These are phyloP conservation scores for Eupelmus urozonus DNA, from an alignment of 2,888 invertebrate species.

Conservation along the genomic window DNA sequence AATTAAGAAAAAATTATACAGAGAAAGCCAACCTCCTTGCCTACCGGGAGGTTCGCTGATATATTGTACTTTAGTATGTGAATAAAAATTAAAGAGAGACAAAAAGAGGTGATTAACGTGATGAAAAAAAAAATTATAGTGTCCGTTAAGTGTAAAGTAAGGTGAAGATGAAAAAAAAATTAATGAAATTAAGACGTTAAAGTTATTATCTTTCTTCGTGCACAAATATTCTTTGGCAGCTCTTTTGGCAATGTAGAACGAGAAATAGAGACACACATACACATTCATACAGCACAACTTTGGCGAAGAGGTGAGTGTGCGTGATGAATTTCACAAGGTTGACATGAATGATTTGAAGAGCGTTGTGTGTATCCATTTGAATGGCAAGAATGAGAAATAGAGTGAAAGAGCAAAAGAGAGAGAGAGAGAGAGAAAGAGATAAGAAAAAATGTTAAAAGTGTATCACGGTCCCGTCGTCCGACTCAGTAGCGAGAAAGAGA, in stretches of 20 bases:
- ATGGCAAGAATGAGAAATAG: too few species aligned
- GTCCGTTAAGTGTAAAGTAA: constrained; percentile 68
- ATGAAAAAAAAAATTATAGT: constrained; percentile 72
- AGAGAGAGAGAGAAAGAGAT: constrained; percentile 59
- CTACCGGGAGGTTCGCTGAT: constrained; percentile 77
- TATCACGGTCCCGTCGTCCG: constrained; percentile 74
- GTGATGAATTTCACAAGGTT: constrained; percentile 37
- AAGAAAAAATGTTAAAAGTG: constrained; percentile 60
- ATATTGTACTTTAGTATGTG: constrained; percentile 76
- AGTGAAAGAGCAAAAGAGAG: constrained; percentile 45
- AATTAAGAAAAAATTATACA: constrained; percentile 75
- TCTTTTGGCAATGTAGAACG: constrained; percentile 65
- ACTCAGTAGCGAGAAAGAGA: constrained; percentile 71
- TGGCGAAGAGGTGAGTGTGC: constrained; percentile 57
- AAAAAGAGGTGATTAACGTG: constrained; percentile 66
- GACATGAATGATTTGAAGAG: constrained; percentile 42
- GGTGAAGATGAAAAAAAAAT: constrained; percentile 63
- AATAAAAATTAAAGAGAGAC: constrained; percentile 71
- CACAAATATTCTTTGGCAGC: constrained; percentile 68
- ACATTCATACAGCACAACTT: constrained; percentile 61
- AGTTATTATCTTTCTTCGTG: constrained; percentile 65
- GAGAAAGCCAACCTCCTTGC: constrained; percentile 77
- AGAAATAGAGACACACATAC: constrained; percentile 64
- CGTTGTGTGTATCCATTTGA: constrained; percentile 6
- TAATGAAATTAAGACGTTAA: constrained; percentile 69